Percentiles rank a stretch among this genome's conserved stretches.
Evolutionary conservation across 2,797 vertebrate genomes (phyloP).

Genomic region (Trachurus trachurus): DNA sequence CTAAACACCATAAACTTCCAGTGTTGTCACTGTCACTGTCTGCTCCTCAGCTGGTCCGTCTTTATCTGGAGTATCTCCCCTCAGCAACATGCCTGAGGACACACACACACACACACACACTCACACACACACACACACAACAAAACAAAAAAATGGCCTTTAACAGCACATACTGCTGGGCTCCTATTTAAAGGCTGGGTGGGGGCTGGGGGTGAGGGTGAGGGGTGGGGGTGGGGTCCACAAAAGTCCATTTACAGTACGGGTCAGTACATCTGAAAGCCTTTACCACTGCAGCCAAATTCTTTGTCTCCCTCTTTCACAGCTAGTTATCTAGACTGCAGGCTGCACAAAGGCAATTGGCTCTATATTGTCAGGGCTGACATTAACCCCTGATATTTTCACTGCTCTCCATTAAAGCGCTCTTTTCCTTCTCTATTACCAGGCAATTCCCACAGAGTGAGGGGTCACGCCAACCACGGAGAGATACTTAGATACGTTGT

Average conservation of each 20-base stretch:
- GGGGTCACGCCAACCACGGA: slow-evolving; percentile 63
- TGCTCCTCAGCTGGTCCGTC: slow-evolving; percentile 44
- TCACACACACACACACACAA: slow-evolving; percentile 31
- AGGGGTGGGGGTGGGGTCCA: slow-evolving; percentile 70
- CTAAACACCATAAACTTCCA: slow-evolving; percentile 5
- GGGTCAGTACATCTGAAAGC: slow-evolving; percentile 89
- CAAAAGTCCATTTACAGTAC: slow-evolving; percentile 87
- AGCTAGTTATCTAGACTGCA: slow-evolving; percentile 76
- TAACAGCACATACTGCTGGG: slow-evolving; percentile 74
- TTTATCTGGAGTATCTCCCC: slow-evolving; percentile 72
- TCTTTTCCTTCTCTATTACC: slow-evolving; percentile 77
- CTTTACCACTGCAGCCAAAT: slow-evolving; percentile 86
- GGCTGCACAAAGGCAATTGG: slow-evolving; percentile 82
- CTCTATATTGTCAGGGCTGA: slow-evolving; percentile 81
- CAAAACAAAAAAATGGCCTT: slow-evolving; percentile 68
- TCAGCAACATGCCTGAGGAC: slow-evolving; percentile 72
- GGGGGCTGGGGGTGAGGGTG: slow-evolving; percentile 45
- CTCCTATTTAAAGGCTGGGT: slow-evolving; percentile 71
- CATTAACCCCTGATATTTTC: slow-evolving; percentile 84
- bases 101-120: slow-evolving; percentile 30
- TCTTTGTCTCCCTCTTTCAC: slow-evolving; percentile 85
- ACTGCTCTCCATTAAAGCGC: slow-evolving; percentile 82
- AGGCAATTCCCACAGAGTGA: slow-evolving; percentile 72
- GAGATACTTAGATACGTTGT: slow-evolving; percentile 55
- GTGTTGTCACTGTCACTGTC: slow-evolving; percentile 6